Conservation (phyloP, 2,888 invertebrate genomes). For the Drosophila recens region DNA sequence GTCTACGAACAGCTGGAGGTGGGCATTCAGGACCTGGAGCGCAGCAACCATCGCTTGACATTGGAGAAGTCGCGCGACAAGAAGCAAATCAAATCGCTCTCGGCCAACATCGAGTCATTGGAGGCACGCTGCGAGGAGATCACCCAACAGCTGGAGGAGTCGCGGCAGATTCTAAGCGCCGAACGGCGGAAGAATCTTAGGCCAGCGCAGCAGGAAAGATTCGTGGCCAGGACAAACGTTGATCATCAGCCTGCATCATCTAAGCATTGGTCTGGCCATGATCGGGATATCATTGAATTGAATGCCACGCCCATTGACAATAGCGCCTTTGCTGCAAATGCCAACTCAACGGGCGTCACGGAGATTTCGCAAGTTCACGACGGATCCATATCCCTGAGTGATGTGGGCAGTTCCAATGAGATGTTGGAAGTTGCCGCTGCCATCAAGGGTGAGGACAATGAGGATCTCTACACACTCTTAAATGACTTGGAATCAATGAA, state of each 20-base stretch:
- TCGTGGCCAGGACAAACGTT: slow-evolving; percentile 1
- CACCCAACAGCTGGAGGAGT: slow-evolving; percentile 92
- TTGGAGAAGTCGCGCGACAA: slow-evolving; percentile 94
- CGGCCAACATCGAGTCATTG: slow-evolving; percentile 91
- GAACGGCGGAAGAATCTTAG: slow-evolving; percentile 87
- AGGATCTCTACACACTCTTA: slow-evolving; percentile 87
- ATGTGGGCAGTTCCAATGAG: slow-evolving; percentile 43
- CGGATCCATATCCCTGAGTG: slow-evolving; percentile 59
- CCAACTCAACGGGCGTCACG: slow-evolving; percentile 81
- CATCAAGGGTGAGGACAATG: slow-evolving; percentile 81
- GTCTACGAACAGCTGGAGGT: slow-evolving; percentile 97
- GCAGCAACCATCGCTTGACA: slow-evolving; percentile 93
- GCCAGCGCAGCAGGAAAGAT: slow-evolving; percentile 82
- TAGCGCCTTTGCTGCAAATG: slow-evolving; percentile 57
- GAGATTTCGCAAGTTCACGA: slow-evolving; percentile 57
- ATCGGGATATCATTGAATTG: slow-evolving; percentile 27
- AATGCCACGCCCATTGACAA: slow-evolving; percentile 40
- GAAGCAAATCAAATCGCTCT: slow-evolving; percentile 94
- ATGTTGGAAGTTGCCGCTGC: slow-evolving; percentile 46
- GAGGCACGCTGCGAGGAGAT: slow-evolving; percentile 94
- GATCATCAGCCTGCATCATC: slow-evolving; percentile 18
- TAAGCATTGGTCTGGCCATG: slow-evolving; percentile 31
- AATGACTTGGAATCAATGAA: slow-evolving; percentile 90
- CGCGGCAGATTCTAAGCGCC: slow-evolving; percentile 88
- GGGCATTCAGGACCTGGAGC: slow-evolving; percentile 96